Base-by-base conservation (phyloP, 2,888 invertebrate genomes). In the Tuberolachnus salignus region DNA sequence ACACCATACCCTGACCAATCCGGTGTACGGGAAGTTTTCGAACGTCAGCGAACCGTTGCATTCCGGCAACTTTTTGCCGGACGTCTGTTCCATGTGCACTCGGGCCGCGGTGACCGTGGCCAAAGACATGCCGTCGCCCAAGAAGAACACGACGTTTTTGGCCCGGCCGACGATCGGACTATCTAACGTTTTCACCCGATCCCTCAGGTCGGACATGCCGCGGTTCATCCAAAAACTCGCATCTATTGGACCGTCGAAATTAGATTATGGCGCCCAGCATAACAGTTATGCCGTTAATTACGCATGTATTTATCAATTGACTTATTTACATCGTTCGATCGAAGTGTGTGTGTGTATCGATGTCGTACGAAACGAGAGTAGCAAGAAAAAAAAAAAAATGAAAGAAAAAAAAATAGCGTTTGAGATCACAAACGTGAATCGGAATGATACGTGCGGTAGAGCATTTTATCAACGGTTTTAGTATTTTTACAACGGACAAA, bases 101-200 rank as follows among this genome's bases (percentile, higher is more conserved):
- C 96, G 88, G 0, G 94, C 90, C 0, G 94, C 92, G 0, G 95
- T 94, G 69, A 93, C 89, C 0, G 95, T 95, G 81, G 93, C 91
- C 0, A 92, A 89, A 0, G 95, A 95, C 95, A 96, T 94, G 8
- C 96, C 96, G 84, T 97, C 96, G 0, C 95, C 96, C 8, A 97
- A 86, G 84, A 95, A 95, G 0, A 96, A 83, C 71, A 96, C 91
- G 0, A 95, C 91, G 85, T 95, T 95, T 85, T 91, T 93, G 0
- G 95, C 95, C 0, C 86, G 66, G 11, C 67, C 67, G 13, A 78
- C 49, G 26, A 78, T 78, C 34, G 75, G 75, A 0, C 85, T 11
- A 88, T 88, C 16, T 14, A 78, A 19, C 16, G 86, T 85, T 83
- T 91, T 92, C 84, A 87, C 88, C 83, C 88, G 86, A 1, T 89